Percentiles rank a stretch among this genome's conserved stretches.
These are phyloP conservation scores for Palythoa caribaeorum DNA, from an alignment of 92 coral and sea anemone species.

Conservation along the genomic window DNA sequence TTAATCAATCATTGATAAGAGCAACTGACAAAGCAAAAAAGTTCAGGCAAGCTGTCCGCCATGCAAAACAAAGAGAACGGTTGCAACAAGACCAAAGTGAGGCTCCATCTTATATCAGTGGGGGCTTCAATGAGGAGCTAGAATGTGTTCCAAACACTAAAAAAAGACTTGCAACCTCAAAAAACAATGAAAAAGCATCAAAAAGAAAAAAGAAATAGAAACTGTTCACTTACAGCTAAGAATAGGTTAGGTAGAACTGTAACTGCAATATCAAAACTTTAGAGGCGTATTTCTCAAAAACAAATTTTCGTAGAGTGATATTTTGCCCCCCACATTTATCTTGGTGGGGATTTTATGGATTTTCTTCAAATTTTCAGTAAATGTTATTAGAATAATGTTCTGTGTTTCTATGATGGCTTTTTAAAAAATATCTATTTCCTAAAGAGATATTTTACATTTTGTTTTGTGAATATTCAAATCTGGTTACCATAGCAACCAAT, in stretches of 20 bases:
- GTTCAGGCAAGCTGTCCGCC: conserved; percentile 43
- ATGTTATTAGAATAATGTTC: conserved; percentile 8
- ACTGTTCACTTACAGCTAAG: conserved; percentile 31
- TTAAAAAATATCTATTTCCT: conserved; percentile 4
- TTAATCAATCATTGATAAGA: conserved; percentile 46
- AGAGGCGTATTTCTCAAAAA: conserved; percentile 23
- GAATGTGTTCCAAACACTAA: conserved; percentile 28
- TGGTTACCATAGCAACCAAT: conserved; percentile 27
- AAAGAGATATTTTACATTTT: conserved; percentile 8
- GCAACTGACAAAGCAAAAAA: conserved; percentile 45
- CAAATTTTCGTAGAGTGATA: conserved; percentile 13
- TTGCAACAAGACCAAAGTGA: conserved; percentile 35
- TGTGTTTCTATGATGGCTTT: conserved; percentile 31
- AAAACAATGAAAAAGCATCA: conserved; percentile 17
- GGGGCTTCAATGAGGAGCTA: conserved; percentile 51
- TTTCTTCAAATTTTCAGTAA: conserved; percentile 37
- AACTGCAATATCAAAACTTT: conserved; percentile 15
- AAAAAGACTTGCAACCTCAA: conserved; percentile 35
- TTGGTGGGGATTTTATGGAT: conserved; percentile 36
- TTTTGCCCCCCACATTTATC: conserved; percentile 30
- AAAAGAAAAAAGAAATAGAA: conserved; percentile 37
- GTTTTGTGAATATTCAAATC: conserved; percentile 20
- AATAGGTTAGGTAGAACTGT: neutral
- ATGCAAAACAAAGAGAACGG: conserved; percentile 30
- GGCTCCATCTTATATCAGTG: conserved; percentile 31